phyloP scores from a whole-genome alignment of 2,113 vertebrate species.

The Perca fluviatilis region DNA sequence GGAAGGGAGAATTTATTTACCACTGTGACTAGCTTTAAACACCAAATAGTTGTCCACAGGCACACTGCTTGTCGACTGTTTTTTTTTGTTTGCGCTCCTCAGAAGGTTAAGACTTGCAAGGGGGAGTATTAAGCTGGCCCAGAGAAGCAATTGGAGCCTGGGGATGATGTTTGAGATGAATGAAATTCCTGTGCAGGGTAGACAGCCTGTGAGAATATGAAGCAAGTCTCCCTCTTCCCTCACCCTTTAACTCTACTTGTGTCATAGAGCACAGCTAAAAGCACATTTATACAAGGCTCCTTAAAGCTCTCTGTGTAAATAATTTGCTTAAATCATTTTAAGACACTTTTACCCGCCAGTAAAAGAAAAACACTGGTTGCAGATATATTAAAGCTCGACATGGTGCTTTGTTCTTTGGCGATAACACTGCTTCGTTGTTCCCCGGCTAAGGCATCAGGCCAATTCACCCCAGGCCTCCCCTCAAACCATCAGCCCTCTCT shows the following conservation, averaged over 20 bases:
- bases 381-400: slow-evolving; percentile 45
- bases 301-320: slow-evolving; percentile 54
- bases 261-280: slow-evolving; percentile 49
- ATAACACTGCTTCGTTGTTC: slow-evolving; percentile 30
- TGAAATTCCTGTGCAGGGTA: slow-evolving; percentile 69
- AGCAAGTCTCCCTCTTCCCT: slow-evolving; percentile 38
- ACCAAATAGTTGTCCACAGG: slow-evolving; percentile 6
- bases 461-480: slow-evolving; percentile 45
- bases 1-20: slow-evolving; percentile 1
- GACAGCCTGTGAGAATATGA: slow-evolving; percentile 55
- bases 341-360: slow-evolving; percentile 43
- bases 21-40: slow-evolving; percentile 7
- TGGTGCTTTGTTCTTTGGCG: slow-evolving; percentile 41
- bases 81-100: slow-evolving; percentile 53
- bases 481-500: slow-evolving; percentile 49
- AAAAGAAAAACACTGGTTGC: slow-evolving; percentile 29
- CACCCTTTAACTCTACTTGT: slow-evolving; percentile 33
- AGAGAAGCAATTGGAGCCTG: slow-evolving; percentile 65
- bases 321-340: slow-evolving; percentile 61
- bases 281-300: slow-evolving; percentile 45
- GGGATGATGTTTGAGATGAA: slow-evolving; percentile 75
- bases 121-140: slow-evolving; percentile 35
- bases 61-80: slow-evolving; percentile 7
- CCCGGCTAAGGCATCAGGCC: slow-evolving; percentile 23
- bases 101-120: slow-evolving; percentile 31